Evolutionary conservation across 1,140 invertebrate species (phyloP), one percentile per base, ranked within the genome.

Genomic region (Neodiprion lecontei): DNA sequence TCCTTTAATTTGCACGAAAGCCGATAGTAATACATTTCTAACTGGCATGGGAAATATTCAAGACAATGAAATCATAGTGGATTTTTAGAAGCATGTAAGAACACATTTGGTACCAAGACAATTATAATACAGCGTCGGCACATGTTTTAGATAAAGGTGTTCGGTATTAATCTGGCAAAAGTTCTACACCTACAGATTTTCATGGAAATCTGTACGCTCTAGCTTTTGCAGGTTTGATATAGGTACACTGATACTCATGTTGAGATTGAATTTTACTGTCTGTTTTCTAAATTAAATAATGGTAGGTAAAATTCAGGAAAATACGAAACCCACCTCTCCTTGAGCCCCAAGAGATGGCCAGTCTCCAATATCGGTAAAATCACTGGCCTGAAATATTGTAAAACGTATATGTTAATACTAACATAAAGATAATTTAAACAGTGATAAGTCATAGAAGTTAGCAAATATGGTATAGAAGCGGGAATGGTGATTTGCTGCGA

Each of bases 261-360:
- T 14, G 53, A 61, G 53, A 61, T 61, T 61, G 11, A 11, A 61
- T 2, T 11, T 61, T 61, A 11, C 2, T 61, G n/a, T 61, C 9
- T 5, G 11, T 61, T 17, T 14, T 61, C 5, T 4, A 61, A 17
- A 14, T 14, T 61, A 61, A 61, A 9, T 5, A 14, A 61, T 61
- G 11, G 5, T 12, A 40, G 2, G 28, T 40, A 12, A 61, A 61
- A 17, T 17, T 61, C 5, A 17, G 11, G n/a, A 61, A 17, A 61
- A 61, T 61, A 7, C 9, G 71, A 48, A 68, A 85, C 83, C 2
- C 72, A 88, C 88, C 82, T 88, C 84, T 83, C 86, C 86, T 86
- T 90, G 85, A 79, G 88, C 91, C 78, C 92, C 93, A 70, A 96
- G 88, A 76, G 94, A 92, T 74, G 95, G 94, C 95, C 95, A 96